phyloP scores from a whole-genome alignment of 1,140 invertebrate species.

The Drosophila takahashii region DNA sequence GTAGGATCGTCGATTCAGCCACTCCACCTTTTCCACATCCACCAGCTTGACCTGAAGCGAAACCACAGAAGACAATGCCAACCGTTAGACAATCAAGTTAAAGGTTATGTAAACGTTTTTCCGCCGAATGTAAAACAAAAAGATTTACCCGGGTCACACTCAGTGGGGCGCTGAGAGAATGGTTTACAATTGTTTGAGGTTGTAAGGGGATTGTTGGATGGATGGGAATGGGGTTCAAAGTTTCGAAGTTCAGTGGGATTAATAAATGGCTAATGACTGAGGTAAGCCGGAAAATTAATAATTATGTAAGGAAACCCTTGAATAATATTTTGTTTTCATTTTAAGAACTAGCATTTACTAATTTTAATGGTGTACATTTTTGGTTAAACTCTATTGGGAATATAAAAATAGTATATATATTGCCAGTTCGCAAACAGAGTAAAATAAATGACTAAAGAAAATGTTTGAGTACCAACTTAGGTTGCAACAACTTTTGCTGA shows the following conservation, averaged over 20 bases:
- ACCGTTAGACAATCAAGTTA: conserved; percentile 52
- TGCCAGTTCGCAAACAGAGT: background rate
- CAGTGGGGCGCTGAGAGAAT: conserved; percentile 50
- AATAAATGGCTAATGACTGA: background rate
- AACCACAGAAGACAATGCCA: conserved; percentile 59
- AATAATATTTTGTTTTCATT: background rate
- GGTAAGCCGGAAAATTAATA: background rate
- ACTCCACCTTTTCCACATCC: conserved; percentile 88
- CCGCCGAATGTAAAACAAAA: conserved; percentile 28
- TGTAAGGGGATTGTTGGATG: no score
- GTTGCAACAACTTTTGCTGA: conserved; percentile 54
- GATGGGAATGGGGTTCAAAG: conserved; percentile 23
- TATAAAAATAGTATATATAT: background rate
- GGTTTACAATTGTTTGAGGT: conserved; percentile 1
- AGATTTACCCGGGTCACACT: conserved; percentile 29
- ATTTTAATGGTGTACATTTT: background rate
- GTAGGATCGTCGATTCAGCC: conserved; percentile 87
- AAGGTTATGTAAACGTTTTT: conserved; percentile 56
- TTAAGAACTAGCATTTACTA: no score
- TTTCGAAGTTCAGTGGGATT: background rate
- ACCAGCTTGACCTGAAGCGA: conserved; percentile 87
- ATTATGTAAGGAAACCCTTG: background rate
- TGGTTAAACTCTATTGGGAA: background rate
- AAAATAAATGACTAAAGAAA: conserved; percentile 29
- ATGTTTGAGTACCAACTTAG: conserved; percentile 37